Evolutionary conservation across 35 echinoderm and acorn worm species (phyloP).

Genomic region (Eucidaris tribuloides): DNA sequence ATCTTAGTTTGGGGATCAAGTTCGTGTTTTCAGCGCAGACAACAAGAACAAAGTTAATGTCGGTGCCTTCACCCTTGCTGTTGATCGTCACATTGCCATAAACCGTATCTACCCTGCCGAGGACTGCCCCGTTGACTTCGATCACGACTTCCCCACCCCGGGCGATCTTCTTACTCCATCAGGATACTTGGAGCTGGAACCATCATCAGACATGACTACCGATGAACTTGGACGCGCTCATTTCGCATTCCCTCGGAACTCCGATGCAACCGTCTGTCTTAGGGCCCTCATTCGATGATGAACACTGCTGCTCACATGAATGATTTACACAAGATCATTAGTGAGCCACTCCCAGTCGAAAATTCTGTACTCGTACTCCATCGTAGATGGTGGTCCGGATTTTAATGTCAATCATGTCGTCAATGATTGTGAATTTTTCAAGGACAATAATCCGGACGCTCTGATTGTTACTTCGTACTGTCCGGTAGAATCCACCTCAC

Average conservation of each 20-base stretch:
- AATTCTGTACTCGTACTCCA: not conserved
- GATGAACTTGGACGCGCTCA: not conserved
- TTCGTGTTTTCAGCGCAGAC: constrained; percentile 28
- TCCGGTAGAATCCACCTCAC: constrained; percentile 9
- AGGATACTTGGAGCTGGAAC: constrained; percentile 45
- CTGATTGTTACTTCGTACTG: constrained; percentile 26
- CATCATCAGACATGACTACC: not conserved
- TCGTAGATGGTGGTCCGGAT: constrained; percentile 8
- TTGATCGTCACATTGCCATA: constrained; percentile 25
- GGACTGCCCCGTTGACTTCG: constrained; percentile 24
- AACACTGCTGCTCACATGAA: constrained; percentile 30
- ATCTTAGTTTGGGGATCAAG: not conserved
- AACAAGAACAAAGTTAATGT: constrained; percentile 68
- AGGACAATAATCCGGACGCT: not conserved
- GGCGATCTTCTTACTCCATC: constrained; percentile 47
- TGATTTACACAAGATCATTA: not conserved
- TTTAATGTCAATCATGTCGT: constrained; percentile 52
- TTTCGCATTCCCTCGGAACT: not conserved
- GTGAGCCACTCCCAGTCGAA: not conserved
- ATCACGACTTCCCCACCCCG: constrained; percentile 59
- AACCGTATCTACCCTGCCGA: constrained; percentile 20
- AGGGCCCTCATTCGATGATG: constrained; percentile 4
- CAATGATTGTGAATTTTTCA: constrained; percentile 40
- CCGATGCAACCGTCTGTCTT: not conserved
- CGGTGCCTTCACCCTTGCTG: constrained; percentile 32